Evolutionary conservation across 2,113 vertebrate genomes (phyloP), one percentile per base, ranked within the genome.

Genomic region (Erpornis zantholeuca): DNA sequence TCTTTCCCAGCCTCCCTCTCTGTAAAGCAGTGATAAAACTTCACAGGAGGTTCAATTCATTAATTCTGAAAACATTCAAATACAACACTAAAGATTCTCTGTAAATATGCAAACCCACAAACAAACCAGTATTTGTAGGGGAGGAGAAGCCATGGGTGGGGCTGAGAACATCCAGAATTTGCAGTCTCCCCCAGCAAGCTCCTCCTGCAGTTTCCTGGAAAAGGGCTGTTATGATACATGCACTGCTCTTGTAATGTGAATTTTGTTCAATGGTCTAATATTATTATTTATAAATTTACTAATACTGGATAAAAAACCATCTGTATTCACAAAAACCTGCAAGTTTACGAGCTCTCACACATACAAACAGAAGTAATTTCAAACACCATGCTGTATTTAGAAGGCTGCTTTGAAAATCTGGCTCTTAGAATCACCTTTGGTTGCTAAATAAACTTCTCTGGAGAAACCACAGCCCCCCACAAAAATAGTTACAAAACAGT

Each of bases 361-460:
- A 50, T 9, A 56, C 44, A 78, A 83, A 78, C 81, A 92, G 82
- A 69, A 82, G 82, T 38, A 28, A 33, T 63, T 96, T 75, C 90
- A 77, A 75, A 75, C 69, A 72, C 35, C 3, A 2, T 10, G 80
- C 86, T 84, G 53, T 68, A 88, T 88, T 95, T 84, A 94, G 83
- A 93, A 96, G 57, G 49, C 53, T 69, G 69, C 65, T 68, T 84
- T 84, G 82, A 92, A 92, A 95, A 84, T 57, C n/a, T 72, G 86
- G 72, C 83, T 77, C 82, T 86, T 65, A 90, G 53, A 40, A 86
- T 93, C 88, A 97, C 96, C 96, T 96, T 92, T 61, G 61, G 88
- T 68, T 92, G 64, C 76, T 96, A 90, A 95, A 95, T 75, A 97
- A 95, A 93, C 85, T 92, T 64, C 59, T 71, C 86, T 95, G 86